Base-by-base conservation (phyloP, 2,888 invertebrate species). In the Rhorus exstirpatorius region DNA sequence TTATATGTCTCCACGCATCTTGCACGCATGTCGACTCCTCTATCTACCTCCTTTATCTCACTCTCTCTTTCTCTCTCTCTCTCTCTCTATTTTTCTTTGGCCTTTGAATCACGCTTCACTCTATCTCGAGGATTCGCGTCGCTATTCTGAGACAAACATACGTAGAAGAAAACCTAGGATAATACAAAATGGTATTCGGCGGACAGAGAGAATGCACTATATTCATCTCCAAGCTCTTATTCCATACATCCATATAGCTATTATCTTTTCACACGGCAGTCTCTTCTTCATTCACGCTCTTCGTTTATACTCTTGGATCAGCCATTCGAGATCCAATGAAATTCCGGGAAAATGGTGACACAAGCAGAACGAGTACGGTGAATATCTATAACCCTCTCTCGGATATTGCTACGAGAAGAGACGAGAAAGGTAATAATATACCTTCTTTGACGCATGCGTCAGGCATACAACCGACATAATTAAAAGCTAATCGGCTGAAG, bases 291-390 rank as follows among this genome's bases (percentile, higher is more conserved):
- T 53, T 51, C 41, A 14, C 51, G 10, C 75, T 75, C 76, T 74
- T 70, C 78, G 46, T 79, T 71, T 60, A 53, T 76, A 76, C 79
- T 49, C 78, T 63, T 82, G 35, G 65, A 51, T 19, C 61, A 60
- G 68, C 38, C 60, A 35, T 2, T 17, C 38, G 38, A 17, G n/a
- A 79, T 83, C 78, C 72, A 80, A 85, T 72, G 85, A 85, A 85
- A 85, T 85, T 38, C 83, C 78, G 63, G 71, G 41, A 1, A 1
- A 46, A 17, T 4, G 46, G 17, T 49, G 46, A 14, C 3, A 14
- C 46, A 38, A 3, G 1, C 7, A 46, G 14, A 17, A 6, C 1
- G 46, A 3, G 14, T 17, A 46, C 14, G 17, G 8, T 14, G 46
- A 46, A 14, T 46, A 17, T 8, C 14, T 14, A 8, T 8, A 7